Evolutionary conservation across 2,888 invertebrate species (phyloP), one percentile per base, ranked within the genome.

Genomic region (Tryphoninae sp.): DNA sequence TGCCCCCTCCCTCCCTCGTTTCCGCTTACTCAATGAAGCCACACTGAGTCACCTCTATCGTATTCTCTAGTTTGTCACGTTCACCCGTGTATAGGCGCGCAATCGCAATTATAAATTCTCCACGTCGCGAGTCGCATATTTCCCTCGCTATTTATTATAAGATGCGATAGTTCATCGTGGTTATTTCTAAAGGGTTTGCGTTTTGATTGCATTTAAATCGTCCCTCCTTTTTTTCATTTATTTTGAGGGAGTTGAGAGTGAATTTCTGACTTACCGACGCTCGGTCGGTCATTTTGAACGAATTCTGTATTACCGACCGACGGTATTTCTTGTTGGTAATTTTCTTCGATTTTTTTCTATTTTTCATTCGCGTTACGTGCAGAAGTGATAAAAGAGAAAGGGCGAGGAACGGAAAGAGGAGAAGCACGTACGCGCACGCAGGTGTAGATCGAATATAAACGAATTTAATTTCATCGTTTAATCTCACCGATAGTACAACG

Each of bases 11-110:
- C 19, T 19, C 64, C 65, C 71, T 80, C 75, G 59, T 75, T 80
- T 75, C 75, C 75, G 65, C 71, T 71, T 75, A 64, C 71, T 80
- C 71, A 75, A 75, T 67, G 65, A 80, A 80, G 65, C 71, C 75
- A 55, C 71, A 49, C 49, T 69, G 51, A 69, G 62, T 64, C 69
- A 69, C 58, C 64, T 19, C 59, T 51, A 74, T 80, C 23, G n/a
- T 55, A 65, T 67, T 19, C 68, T 19, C 33, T 61, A 42, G 33
- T n/a, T 62, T 40, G 71, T 75, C 71, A 71, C 75, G 69, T 69
- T 69, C 75, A 51, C 55, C 65, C 75, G 69, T 64, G 33, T 4
- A 65, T 42, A 33, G 19, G 55, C 23, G 49, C 49, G 19, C 9
- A 40, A 74, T 62, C 22, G 16, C 16, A 53, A 45, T 75, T 49